Conservation (phyloP, 2,113 vertebrate genomes). For the Carassius gibelio region DNA sequence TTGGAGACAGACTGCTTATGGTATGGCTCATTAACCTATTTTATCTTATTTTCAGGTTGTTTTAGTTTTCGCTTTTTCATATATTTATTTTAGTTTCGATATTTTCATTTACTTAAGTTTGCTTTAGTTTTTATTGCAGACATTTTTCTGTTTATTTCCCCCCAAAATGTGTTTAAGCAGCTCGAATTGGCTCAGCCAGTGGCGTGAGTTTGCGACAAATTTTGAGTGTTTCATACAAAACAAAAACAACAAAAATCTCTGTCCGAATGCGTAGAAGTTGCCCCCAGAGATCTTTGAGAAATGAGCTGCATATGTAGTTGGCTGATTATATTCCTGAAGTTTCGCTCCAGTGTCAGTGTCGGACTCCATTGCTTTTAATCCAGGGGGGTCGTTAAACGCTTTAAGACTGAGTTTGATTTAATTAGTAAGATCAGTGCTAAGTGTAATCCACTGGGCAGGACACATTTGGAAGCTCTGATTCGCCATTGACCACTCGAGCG, state of each 20-base stretch:
- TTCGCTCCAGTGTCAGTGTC: slow-evolving; percentile 28
- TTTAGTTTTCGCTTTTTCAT: background rate
- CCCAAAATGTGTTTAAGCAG: background rate
- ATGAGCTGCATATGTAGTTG: background rate
- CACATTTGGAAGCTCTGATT: slow-evolving; percentile 48
- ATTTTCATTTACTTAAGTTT: background rate
- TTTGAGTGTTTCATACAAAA: background rate
- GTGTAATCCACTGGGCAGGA: slow-evolving; percentile 45
- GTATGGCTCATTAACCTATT: slow-evolving; percentile 71
- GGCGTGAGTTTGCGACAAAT: background rate
- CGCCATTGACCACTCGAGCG: slow-evolving; percentile 35
- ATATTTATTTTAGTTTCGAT: background rate
- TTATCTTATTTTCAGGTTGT: background rate
- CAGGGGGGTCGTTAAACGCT: slow-evolving; percentile 34
- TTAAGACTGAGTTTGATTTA: slow-evolving; percentile 49
- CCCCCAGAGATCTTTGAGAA: background rate
- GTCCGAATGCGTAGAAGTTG: background rate
- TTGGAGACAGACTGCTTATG: slow-evolving; percentile 94
- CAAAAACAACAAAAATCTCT: background rate
- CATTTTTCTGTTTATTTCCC: background rate
- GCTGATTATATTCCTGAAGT: slow-evolving; percentile 20
- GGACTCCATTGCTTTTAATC: slow-evolving; percentile 21
- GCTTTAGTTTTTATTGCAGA: background rate
- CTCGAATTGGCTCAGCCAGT: background rate
- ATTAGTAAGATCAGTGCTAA: slow-evolving; percentile 45